Conservation (phyloP, 2,113 vertebrate species). For the Alethe diademata region DNA sequence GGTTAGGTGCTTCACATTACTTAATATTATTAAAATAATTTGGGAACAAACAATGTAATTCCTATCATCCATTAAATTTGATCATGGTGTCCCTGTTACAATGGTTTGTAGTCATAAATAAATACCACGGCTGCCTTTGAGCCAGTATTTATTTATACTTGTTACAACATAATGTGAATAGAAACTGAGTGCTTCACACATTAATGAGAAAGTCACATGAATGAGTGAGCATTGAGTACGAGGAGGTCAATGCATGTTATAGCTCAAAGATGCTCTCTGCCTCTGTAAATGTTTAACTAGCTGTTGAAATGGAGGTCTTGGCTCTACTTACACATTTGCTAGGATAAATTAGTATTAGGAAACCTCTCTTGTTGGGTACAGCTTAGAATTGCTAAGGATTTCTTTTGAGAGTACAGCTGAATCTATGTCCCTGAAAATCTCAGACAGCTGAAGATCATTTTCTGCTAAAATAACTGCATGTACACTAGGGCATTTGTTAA, state of each 20-base stretch:
- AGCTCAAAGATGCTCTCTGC: slow-evolving; percentile 13
- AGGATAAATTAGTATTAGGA: neutral
- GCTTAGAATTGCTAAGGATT: neutral
- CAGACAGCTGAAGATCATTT: neutral
- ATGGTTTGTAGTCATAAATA: neutral
- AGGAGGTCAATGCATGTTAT: neutral
- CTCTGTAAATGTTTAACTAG: neutral
- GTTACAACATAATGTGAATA: slow-evolving; percentile 40
- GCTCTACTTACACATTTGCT: neutral
- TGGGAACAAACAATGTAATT: slow-evolving; percentile 27
- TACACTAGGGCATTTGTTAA: neutral
- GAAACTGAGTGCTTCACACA: slow-evolving; percentile 31
- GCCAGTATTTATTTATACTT: slow-evolving; percentile 28
- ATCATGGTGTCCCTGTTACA: neutral
- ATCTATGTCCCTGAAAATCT: neutral
- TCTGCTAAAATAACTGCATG: neutral
- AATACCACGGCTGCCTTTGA: neutral
- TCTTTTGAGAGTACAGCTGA: neutral
- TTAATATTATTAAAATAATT: slow-evolving; percentile 38
- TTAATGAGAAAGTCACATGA: slow-evolving; percentile 66
- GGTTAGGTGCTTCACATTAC: neutral
- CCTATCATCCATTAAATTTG: neutral
- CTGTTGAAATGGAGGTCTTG: neutral
- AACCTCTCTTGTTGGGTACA: neutral
- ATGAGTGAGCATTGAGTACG: neutral